These are phyloP conservation scores for Sinohyriopsis cumingii DNA, from an alignment of 2,888 invertebrate genomes.

Conservation along the genomic window DNA sequence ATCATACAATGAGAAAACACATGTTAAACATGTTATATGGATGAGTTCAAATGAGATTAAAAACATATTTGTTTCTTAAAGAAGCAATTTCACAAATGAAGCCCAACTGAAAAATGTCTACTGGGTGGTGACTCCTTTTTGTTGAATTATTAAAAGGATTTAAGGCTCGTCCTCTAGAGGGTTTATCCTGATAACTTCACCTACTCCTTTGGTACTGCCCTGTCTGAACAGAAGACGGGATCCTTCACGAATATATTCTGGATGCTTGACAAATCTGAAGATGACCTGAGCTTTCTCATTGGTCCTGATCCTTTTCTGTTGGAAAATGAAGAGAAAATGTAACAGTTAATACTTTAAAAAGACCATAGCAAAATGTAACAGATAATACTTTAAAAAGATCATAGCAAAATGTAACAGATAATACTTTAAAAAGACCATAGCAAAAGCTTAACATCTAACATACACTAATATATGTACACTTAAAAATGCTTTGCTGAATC, in stretches of 20 bases:
- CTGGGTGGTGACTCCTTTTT: too few relatives aligned
- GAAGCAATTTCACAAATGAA: too few relatives aligned
- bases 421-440: background rate
- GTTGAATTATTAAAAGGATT: too few relatives aligned
- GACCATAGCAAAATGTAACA: background rate
- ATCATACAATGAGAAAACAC: too few relatives aligned
- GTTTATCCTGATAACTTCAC: conserved; percentile 77
- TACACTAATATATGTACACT: too few relatives aligned
- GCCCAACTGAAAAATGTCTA: too few relatives aligned
- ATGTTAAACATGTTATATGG: too few relatives aligned
- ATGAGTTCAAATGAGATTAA: too few relatives aligned
- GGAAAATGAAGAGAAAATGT: background rate
- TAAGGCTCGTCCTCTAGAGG: conserved; percentile 17
- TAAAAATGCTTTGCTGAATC: too few relatives aligned
- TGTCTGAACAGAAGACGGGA: conserved; percentile 88
- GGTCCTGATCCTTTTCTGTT: conserved; percentile 75
- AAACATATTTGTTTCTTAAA: too few relatives aligned
- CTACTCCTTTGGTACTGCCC: conserved; percentile 89
- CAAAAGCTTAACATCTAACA: background rate
- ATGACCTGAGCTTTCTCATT: conserved; percentile 90
- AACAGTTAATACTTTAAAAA: background rate
- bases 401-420: background rate
- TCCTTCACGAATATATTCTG: conserved; percentile 88
- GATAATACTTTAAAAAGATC: background rate
- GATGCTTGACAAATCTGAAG: conserved; percentile 90